phyloP scores from a whole-genome alignment of 1,140 invertebrate genomes.

The Temnothorax curvispinosus region DNA sequence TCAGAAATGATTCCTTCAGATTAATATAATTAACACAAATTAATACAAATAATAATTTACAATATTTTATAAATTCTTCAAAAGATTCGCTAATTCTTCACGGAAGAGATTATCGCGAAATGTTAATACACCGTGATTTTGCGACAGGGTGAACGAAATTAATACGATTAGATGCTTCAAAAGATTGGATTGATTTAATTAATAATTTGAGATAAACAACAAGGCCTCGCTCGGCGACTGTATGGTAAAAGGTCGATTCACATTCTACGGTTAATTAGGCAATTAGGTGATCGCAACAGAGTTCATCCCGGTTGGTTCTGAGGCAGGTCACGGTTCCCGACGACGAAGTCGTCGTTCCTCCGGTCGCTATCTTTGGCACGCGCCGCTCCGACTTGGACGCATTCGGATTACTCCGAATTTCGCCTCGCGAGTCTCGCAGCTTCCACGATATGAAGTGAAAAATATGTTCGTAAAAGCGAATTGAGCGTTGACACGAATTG shows the following conservation, averaged over 20 bases:
- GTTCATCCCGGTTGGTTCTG: constrained; percentile 57
- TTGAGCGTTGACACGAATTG: neutral
- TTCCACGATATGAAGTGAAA: constrained; percentile 17
- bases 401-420: constrained; percentile 40
- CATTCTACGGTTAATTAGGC: neutral
- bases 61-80: neutral
- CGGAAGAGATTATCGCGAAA: neutral
- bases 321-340: constrained; percentile 79
- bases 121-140: neutral
- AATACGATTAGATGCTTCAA: neutral
- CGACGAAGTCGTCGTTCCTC: constrained; percentile 60
- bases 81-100: neutral
- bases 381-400: constrained; percentile 31
- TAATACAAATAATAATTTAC: neutral
- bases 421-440: neutral
- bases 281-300: constrained; percentile 16
- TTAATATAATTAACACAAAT: neutral
- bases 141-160: neutral
- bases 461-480: neutral
- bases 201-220: constrained; percentile 3
- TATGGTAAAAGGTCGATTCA: neutral
- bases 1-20: neutral
- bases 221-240: neutral
- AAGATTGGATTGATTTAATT: neutral
- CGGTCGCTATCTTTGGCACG: constrained; percentile 79